A percentile compares a stretch with the other conserved stretches of the same genome.
These are phyloP conservation scores for Acropternis orthonyx DNA, from an alignment of 2,797 vertebrate genomes.

Conservation along the genomic window DNA sequence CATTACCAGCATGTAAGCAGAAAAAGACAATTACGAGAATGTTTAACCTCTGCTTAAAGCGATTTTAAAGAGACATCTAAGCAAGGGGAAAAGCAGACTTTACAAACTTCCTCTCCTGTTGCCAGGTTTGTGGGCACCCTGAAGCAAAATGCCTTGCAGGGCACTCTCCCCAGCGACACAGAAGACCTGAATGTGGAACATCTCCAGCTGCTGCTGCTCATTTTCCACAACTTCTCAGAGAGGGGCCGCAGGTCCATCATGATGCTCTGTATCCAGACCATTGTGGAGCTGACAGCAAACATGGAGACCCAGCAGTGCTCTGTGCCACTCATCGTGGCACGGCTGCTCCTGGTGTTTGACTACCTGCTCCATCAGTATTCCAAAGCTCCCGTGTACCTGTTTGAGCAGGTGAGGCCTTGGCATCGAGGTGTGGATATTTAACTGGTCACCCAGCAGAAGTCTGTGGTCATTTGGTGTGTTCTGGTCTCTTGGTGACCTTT, in stretches of 20 bases:
- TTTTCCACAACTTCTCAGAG: constrained; percentile 96
- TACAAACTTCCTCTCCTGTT: neutral
- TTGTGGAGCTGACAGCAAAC: constrained; percentile 86
- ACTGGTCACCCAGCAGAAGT: neutral
- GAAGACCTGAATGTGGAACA: constrained; percentile 97
- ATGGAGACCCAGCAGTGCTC: constrained; percentile 86
- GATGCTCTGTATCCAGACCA: constrained; percentile 86
- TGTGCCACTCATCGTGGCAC: constrained; percentile 89
- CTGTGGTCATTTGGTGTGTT: neutral
- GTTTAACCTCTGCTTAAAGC: neutral
- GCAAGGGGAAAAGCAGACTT: neutral
- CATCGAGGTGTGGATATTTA: neutral
- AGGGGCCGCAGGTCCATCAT: constrained; percentile 85
- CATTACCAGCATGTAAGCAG: neutral
- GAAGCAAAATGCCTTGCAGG: constrained; percentile 92
- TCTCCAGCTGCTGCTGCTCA: constrained; percentile 92
- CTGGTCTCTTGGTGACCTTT: neutral
- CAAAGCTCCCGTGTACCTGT: constrained; percentile 90
- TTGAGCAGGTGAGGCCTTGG: constrained; percentile 86
- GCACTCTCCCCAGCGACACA: constrained; percentile 82
- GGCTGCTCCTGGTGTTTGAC: constrained; percentile 91
- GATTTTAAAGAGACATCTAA: neutral
- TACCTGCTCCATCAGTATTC: constrained; percentile 96
- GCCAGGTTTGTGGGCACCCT: constrained; percentile 91
- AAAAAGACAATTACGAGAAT: neutral